Evolutionary conservation across 2,888 invertebrate species (phyloP).

Genomic region (Drosophila fungiperda): DNA sequence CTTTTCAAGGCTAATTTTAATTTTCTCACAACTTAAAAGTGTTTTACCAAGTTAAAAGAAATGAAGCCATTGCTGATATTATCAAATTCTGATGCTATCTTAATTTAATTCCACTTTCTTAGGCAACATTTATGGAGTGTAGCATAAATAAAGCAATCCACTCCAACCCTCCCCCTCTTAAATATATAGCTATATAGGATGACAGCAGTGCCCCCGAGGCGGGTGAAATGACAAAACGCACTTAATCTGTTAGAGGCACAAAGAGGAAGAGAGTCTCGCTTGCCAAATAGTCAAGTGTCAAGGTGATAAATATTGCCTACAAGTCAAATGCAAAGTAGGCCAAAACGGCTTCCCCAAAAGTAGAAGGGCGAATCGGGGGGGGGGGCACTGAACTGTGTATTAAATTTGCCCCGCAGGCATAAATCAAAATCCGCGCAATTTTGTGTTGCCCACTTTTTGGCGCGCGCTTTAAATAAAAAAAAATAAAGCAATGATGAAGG

Average conservation of each 20-base stretch:
- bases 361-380: too few relatives aligned
- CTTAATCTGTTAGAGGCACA: slow-evolving; percentile 69
- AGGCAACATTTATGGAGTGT: slow-evolving; percentile 36
- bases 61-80: slow-evolving; percentile 58
- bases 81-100: slow-evolving; percentile 47
- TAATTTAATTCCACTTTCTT: slow-evolving; percentile 24
- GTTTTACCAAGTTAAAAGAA: slow-evolving; percentile 26
- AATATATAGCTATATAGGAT: not conserved
- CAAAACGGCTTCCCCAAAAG: slow-evolving; percentile 3
- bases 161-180: not conserved
- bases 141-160: slow-evolving; percentile 10
- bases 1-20: not conserved
- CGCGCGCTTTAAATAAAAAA: slow-evolving; percentile 37
- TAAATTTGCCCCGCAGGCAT: slow-evolving; percentile 53
- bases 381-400: slow-evolving; percentile 10
- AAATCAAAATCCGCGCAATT: slow-evolving; percentile 61
- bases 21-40: not conserved
- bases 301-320: slow-evolving; percentile 75
- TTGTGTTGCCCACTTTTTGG: slow-evolving; percentile 51
- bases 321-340: slow-evolving; percentile 64
- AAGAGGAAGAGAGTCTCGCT: slow-evolving; percentile 19
- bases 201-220: slow-evolving; percentile 36
- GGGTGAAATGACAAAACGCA: slow-evolving; percentile 71
- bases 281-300: slow-evolving; percentile 64
- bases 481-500: slow-evolving; percentile 16